phyloP scores from a whole-genome alignment of 2,113 vertebrate species.

The Zosterops borbonicus region DNA sequence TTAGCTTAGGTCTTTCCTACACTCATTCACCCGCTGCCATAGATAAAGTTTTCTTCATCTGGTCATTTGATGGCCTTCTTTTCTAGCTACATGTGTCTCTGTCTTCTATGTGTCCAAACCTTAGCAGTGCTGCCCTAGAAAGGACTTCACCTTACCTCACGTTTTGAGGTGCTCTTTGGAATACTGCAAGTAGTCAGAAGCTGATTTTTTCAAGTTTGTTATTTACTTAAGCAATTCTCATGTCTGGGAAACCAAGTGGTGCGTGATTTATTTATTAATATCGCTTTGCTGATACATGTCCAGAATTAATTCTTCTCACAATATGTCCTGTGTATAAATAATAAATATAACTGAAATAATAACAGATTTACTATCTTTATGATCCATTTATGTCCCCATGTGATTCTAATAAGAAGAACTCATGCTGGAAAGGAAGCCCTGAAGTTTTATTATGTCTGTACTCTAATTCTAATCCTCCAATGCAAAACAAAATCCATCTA shows the following conservation, averaged over 20 bases:
- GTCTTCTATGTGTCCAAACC: background rate
- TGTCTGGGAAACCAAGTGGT: background rate
- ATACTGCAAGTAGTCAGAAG: background rate
- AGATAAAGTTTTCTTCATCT: background rate
- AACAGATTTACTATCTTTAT: conserved; percentile 37
- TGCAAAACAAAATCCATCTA: background rate
- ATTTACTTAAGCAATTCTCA: background rate
- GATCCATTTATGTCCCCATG: background rate
- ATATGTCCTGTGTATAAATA: background rate
- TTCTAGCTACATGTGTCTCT: background rate
- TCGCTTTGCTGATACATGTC: background rate
- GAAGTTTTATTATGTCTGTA: conserved; percentile 21
- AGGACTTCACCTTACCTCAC: background rate
- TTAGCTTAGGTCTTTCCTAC: background rate
- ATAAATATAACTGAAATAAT: conserved; percentile 24
- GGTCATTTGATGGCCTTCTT: background rate
- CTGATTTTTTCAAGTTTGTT: background rate
- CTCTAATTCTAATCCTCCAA: conserved; percentile 40
- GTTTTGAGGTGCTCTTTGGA: background rate
- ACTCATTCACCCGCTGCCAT: background rate
- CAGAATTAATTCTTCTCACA: conserved; percentile 1
- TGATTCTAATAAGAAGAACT: conserved; percentile 39
- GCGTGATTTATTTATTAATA: conserved; percentile 1
- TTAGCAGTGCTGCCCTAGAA: background rate
- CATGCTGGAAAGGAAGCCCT: conserved; percentile 14